Base-by-base conservation (phyloP, 2,888 invertebrate genomes). In the Drosophila kanekoi region DNA sequence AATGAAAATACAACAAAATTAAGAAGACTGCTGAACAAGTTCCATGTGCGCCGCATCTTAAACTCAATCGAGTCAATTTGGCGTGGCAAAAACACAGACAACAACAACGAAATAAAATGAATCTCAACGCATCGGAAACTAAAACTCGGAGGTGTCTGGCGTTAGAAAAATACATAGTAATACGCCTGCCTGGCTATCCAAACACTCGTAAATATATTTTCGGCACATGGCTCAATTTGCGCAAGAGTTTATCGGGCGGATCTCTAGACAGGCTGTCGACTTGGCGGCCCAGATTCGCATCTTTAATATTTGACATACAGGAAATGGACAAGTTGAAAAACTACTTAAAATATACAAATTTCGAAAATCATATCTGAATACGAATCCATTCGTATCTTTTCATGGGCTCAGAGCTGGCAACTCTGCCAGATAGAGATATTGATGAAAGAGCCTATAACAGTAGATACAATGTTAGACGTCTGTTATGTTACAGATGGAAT, bases 61-160 rank as follows among this genome's bases (percentile, higher is more conserved):
- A 57, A 38, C 63, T 59, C 59, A 77, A 76, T 77, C 45, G 66
- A 60, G 32, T 65, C 53, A 58, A 75, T 72, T 74, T 77, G 67
- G 73, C 73, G 44, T 37, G 11, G 41, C 59, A 53, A 53, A 60
- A 56, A 59, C 18, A 51, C 20, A n/a, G 23, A 18, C 33, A 37
- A 40, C 28, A 44, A 40, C 4, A 51, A 28, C 28, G 28, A 28
- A 33, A 48, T 14, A 33, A 40, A 40, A 57, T 48, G 18, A 35
- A 18, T 23, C 37, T 47, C 18, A 51, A 47, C 18, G 38, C n/a
- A 40, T 18, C 32, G 23, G 43, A 44, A 68, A 43, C 32, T 32
- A 23, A 13, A 37, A 28, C 32, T 41, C 13, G 13, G 38, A 66
- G 51, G 57, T 51, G 57, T 63, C 69, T 68, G 69, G 43, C 43